Percentiles rank a stretch among this genome's conserved stretches.
Conservation (phyloP, 2,888 invertebrate species). For the Rhamnusium bicolor region DNA sequence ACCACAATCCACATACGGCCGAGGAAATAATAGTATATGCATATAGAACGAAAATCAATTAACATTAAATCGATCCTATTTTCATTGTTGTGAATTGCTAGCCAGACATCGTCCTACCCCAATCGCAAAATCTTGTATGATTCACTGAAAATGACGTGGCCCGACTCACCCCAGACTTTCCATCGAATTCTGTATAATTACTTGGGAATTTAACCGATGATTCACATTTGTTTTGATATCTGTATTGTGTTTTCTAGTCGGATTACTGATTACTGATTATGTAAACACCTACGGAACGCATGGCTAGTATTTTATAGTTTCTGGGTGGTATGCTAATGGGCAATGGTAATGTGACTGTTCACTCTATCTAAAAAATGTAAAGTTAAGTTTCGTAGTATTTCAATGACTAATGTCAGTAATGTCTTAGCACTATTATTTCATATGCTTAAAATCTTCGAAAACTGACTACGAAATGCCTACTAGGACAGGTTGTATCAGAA, state of each 20-base stretch:
- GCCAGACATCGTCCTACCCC: slow-evolving; percentile 4
- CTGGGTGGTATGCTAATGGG: neutral
- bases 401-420: neutral
- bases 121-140: neutral
- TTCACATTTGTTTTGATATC: slow-evolving; percentile 18
- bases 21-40: neutral
- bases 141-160: slow-evolving; percentile 12
- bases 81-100: neutral
- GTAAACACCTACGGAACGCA: neutral
- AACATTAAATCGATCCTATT: neutral
- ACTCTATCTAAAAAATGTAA: neutral
- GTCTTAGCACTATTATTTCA: neutral
- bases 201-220: neutral
- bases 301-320: neutral
- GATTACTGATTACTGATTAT: neutral
- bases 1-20: neutral
- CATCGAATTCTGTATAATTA: slow-evolving; percentile 15
- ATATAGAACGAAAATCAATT: neutral
- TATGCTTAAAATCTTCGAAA: no score
- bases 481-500: no score
- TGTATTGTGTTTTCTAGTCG: neutral
- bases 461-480: no score
- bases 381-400: neutral
- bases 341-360: neutral
- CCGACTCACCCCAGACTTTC: slow-evolving; percentile 11